These are phyloP conservation scores for Yponomeuta malinellus DNA, from an alignment of 2,888 invertebrate genomes.

Conservation along the genomic window DNA sequence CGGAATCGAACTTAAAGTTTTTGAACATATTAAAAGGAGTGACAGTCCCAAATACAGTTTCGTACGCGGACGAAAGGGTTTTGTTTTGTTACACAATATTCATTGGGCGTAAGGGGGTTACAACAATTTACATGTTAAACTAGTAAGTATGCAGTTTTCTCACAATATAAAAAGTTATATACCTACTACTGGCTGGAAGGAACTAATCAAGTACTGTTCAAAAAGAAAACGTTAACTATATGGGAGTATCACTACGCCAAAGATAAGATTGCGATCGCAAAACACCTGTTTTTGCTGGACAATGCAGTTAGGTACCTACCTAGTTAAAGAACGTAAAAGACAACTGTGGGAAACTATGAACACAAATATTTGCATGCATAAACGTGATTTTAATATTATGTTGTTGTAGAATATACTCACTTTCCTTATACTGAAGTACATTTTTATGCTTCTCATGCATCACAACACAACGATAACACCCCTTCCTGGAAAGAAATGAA, in stretches of 20 bases:
- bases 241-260: neutral
- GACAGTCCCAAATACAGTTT: no score
- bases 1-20: no score
- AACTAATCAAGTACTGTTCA: neutral
- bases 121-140: no score
- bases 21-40: no score
- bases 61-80: no score
- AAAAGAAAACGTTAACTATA: neutral
- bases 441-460: slow-evolving; percentile 96
- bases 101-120: neutral
- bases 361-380: neutral
- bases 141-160: no score
- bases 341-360: neutral
- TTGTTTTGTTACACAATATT: no score
- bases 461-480: slow-evolving; percentile 95
- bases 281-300: neutral
- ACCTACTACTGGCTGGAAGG: no score
- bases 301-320: neutral
- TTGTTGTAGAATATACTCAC: slow-evolving; percentile 79
- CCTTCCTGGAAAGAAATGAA: slow-evolving; percentile 80
- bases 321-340: neutral
- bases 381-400: neutral
- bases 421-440: slow-evolving; percentile 97
- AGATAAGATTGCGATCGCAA: neutral
- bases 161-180: no score